phyloP scores from a whole-genome alignment of 2,888 invertebrate species.

The Abscondita cerata region DNA sequence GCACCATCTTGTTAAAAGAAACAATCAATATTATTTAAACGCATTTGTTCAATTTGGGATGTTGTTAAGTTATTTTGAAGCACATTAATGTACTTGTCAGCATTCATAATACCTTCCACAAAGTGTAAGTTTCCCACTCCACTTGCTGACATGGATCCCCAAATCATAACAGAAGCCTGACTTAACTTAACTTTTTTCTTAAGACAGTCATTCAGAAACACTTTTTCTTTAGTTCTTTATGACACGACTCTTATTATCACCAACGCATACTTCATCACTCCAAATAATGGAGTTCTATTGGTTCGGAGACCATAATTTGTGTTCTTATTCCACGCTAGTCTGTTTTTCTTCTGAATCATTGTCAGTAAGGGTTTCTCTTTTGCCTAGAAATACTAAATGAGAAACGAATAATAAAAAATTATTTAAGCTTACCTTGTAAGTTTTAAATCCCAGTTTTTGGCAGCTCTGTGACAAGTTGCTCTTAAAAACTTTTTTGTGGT shows the following conservation, averaged over 20 bases:
- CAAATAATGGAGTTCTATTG: background rate
- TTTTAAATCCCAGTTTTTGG: slow-evolving; percentile 3
- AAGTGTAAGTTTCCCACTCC: background rate
- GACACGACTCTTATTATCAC: background rate
- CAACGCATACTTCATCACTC: slow-evolving; percentile 3
- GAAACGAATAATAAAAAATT: background rate
- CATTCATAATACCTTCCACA: background rate
- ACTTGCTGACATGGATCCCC: background rate
- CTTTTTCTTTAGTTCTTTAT: background rate
- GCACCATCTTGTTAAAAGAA: slow-evolving; percentile 7
- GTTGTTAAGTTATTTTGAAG: background rate
- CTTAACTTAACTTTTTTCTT: too few species aligned
- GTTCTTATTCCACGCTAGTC: background rate
- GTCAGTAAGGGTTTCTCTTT: slow-evolving; percentile 4
- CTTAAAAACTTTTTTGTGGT: background rate
- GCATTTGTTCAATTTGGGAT: background rate
- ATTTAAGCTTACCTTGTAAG: slow-evolving; percentile 3
- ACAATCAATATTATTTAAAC: background rate
- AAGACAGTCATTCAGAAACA: too few species aligned
- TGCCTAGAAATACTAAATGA: background rate
- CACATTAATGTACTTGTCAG: background rate
- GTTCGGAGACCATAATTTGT: background rate
- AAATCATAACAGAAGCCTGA: background rate
- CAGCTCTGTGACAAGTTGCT: background rate
- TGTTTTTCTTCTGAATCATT: background rate